These are phyloP conservation scores for Corella eumyota DNA, from an alignment of 23 tunicate species.

Conservation along the genomic window DNA sequence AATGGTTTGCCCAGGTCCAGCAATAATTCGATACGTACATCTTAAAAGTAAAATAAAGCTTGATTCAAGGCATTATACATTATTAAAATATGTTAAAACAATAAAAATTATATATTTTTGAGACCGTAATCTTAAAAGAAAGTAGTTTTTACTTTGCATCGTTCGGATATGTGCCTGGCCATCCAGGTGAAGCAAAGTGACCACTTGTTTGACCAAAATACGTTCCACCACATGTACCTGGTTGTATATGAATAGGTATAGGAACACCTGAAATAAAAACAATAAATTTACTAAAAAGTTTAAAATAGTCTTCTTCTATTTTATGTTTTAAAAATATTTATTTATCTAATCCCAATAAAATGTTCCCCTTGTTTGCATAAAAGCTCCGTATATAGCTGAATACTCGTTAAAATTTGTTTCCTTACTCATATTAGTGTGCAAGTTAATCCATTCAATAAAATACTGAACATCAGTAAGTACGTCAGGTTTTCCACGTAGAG, in stretches of 20 bases:
- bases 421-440: slow-evolving; percentile 53
- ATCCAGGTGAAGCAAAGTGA: slow-evolving; percentile 68
- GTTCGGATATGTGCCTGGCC: slow-evolving; percentile 63
- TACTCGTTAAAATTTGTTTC: too few species aligned
- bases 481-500: slow-evolving; percentile 50
- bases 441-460: slow-evolving; percentile 51
- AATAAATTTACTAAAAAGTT: not conserved
- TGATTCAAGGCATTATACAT: not conserved
- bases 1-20: slow-evolving; percentile 46
- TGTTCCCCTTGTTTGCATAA: too few species aligned
- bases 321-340: too few species aligned
- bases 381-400: too few species aligned
- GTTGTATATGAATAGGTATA: slow-evolving; percentile 29
- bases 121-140: too few species aligned
- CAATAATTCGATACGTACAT: slow-evolving; percentile 61
- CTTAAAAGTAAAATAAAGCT: slow-evolving; percentile 12
- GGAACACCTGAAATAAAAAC: slow-evolving; percentile 41
- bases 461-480: slow-evolving; percentile 54
- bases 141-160: too few species aligned
- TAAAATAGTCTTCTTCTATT: too few species aligned
- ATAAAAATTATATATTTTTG: too few species aligned
- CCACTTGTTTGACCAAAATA: slow-evolving; percentile 25
- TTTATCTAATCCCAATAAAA: too few species aligned
- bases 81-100: too few species aligned
- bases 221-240: slow-evolving; percentile 70